Evolutionary conservation across 1,140 invertebrate species (phyloP).

Genomic region (Nixonia krombeini): DNA sequence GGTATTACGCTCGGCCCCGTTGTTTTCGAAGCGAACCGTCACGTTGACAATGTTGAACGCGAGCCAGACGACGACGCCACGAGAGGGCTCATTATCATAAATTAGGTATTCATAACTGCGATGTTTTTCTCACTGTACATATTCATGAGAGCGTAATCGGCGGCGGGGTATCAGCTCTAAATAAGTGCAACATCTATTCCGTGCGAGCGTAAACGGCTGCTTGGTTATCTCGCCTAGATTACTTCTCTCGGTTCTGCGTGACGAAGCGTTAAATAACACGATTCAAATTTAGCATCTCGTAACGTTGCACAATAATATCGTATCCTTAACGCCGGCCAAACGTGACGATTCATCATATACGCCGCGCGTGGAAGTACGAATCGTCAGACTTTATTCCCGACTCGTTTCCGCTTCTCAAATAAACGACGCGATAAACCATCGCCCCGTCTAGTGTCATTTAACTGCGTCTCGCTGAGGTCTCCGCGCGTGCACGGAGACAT

Average conservation of each 20-base stretch:
- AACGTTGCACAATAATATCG: not conserved
- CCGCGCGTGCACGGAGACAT: not conserved
- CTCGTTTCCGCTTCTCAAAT: too few relatives aligned
- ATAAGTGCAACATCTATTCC: slow-evolving; percentile 11
- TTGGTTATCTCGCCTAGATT: not conserved
- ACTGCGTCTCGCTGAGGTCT: too few relatives aligned
- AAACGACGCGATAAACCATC: too few relatives aligned
- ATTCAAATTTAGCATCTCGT: not conserved
- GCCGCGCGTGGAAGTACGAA: not conserved
- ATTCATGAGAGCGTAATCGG: too few relatives aligned
- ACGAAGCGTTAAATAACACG: not conserved
- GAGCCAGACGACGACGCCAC: too few relatives aligned
- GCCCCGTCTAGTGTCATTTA: too few relatives aligned
- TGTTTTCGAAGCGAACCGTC: too few relatives aligned
- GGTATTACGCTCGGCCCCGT: too few relatives aligned
- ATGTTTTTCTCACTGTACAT: too few relatives aligned
- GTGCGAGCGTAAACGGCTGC: not conserved
- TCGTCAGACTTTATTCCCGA: not conserved
- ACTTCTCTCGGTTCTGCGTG: not conserved
- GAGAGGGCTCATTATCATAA: too few relatives aligned
- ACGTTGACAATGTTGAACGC: too few relatives aligned
- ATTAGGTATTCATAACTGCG: too few relatives aligned
- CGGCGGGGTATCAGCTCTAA: not conserved
- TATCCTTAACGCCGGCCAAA: not conserved
- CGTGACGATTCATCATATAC: not conserved